These are phyloP conservation scores for Syngnathus typhle DNA, from an alignment of 2,113 vertebrate genomes.

Conservation along the genomic window DNA sequence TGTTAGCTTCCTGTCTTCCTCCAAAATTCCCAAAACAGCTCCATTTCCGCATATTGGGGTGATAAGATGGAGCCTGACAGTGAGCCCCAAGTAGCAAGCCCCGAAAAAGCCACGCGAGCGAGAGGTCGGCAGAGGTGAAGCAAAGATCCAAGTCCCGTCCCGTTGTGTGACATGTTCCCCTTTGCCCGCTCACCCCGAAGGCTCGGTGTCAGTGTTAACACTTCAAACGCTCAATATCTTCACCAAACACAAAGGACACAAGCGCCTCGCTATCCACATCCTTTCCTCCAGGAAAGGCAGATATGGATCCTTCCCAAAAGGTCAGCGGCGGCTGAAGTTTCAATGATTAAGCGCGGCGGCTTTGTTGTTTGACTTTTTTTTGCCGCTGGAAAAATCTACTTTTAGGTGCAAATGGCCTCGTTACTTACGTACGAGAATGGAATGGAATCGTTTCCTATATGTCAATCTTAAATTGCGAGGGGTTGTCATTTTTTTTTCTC, in stretches of 20 bases:
- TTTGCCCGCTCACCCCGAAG: slow-evolving; percentile 68
- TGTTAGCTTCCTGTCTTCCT: too few species aligned
- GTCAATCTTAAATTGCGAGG: slow-evolving; percentile 44
- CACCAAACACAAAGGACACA: slow-evolving; percentile 74
- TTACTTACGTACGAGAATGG: slow-evolving; percentile 37
- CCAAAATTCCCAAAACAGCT: too few species aligned
- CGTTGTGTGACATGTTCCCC: slow-evolving; percentile 71
- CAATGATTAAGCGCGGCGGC: slow-evolving; percentile 66
- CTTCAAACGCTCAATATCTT: slow-evolving; percentile 79
- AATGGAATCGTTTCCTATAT: slow-evolving; percentile 51
- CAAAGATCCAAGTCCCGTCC: slow-evolving; percentile 74
- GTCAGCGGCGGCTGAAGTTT: slow-evolving; percentile 71
- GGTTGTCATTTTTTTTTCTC: slow-evolving; percentile 3
- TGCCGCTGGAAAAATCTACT: slow-evolving; percentile 52
- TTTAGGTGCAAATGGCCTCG: slow-evolving; percentile 59
- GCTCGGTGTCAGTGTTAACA: slow-evolving; percentile 76
- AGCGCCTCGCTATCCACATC: slow-evolving; percentile 69
- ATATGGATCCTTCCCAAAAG: slow-evolving; percentile 75
- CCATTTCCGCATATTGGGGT: too few species aligned
- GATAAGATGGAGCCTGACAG: slow-evolving; percentile 59
- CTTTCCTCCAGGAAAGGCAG: slow-evolving; percentile 66
- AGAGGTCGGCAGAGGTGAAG: slow-evolving; percentile 67
- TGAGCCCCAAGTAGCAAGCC: slow-evolving; percentile 65
- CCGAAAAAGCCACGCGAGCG: slow-evolving; percentile 65
- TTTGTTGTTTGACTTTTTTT: slow-evolving; percentile 73